A percentile compares a stretch with the other conserved stretches of the same genome.
Conservation (phyloP, 1,140 invertebrate species). For the Brachionus calyciflorus region DNA sequence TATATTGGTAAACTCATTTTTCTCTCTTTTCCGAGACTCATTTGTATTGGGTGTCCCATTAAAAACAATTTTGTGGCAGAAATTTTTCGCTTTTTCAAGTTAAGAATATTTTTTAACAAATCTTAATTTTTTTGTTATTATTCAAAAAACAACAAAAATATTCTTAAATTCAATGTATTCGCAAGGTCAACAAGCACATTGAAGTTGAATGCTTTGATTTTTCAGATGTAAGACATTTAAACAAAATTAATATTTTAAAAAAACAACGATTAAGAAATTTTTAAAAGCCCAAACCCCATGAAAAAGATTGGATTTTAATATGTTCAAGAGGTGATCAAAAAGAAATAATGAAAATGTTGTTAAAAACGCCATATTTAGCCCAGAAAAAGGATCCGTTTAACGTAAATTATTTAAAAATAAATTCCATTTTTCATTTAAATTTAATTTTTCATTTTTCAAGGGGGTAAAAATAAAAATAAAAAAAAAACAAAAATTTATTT, state of each 20-base stretch:
- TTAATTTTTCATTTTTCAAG: background rate
- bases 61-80: background rate
- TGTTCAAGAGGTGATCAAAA: slow-evolving; percentile 43
- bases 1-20: too few species aligned
- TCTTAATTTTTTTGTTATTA: too few species aligned
- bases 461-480: background rate
- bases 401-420: background rate
- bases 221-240: background rate
- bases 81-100: too few species aligned
- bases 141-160: too few species aligned
- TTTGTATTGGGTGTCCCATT: slow-evolving; percentile 8
- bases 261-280: background rate
- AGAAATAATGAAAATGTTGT: slow-evolving; percentile 31
- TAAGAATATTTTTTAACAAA: too few species aligned
- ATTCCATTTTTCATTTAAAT: background rate
- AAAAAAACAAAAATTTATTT: too few species aligned
- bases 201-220: slow-evolving; percentile 26
- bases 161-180: too few species aligned
- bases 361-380: slow-evolving; percentile 35
- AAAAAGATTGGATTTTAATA: slow-evolving; percentile 43
- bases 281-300: background rate
- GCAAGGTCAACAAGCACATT: background rate
- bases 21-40: too few species aligned
- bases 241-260: background rate
- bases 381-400: slow-evolving; percentile 46